phyloP scores from a whole-genome alignment of 2,113 vertebrate species.

The Stegostoma tigrinum region DNA sequence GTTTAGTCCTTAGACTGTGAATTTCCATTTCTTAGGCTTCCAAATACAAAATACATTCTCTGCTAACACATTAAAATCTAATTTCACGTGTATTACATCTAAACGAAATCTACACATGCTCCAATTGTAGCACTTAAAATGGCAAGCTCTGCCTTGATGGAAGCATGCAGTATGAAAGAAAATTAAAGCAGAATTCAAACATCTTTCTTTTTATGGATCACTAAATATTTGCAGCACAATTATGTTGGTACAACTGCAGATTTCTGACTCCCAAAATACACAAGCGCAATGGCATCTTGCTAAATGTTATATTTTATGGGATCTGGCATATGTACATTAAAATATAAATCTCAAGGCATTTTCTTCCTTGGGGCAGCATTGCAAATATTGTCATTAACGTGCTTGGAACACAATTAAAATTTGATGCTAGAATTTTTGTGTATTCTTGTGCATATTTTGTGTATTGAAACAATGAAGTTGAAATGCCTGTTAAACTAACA shows the following conservation, averaged over 20 bases:
- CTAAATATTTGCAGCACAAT: constrained; percentile 14
- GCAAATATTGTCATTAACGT: not conserved
- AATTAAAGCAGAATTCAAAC: constrained; percentile 20
- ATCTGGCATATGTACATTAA: not conserved
- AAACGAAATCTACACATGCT: constrained; percentile 7
- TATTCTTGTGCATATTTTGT: no score
- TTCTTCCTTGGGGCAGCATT: not conserved
- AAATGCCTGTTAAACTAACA: not conserved
- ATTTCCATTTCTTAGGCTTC: not conserved
- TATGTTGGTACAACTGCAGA: not conserved
- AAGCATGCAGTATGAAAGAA: not conserved
- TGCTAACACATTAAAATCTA: not conserved
- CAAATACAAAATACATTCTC: not conserved
- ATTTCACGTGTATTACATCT: constrained; percentile 15
- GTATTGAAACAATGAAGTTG: not conserved
- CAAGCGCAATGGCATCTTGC: not conserved
- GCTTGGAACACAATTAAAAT: not conserved
- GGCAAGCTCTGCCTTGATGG: constrained; percentile 15
- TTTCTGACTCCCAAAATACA: not conserved
- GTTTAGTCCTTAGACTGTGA: not conserved
- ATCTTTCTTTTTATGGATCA: constrained; percentile 1
- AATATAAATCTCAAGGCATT: not conserved
- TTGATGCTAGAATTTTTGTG: not conserved
- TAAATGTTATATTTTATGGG: not conserved
- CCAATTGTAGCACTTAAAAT: constrained; percentile 29